phyloP scores from a whole-genome alignment of 2,888 invertebrate species.

The Girardia tigrina region DNA sequence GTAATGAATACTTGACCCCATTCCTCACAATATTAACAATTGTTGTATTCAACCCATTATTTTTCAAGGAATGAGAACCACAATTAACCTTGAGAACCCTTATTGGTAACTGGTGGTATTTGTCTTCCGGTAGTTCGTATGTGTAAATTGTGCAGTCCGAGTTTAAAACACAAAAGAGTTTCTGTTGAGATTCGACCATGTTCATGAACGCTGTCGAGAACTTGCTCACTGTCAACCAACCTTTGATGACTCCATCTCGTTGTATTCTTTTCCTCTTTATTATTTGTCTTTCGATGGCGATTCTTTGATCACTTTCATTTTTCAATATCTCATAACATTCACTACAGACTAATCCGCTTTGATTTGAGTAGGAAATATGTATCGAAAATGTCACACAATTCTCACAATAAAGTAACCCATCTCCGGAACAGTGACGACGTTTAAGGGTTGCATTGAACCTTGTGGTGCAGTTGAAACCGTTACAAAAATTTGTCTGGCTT shows the following conservation, averaged over 20 bases:
- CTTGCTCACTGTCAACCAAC: neutral
- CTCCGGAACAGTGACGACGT: neutral
- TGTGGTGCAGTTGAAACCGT: neutral
- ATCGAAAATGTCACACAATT: neutral
- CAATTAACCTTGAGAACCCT: neutral
- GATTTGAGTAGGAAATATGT: neutral
- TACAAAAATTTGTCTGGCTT: neutral
- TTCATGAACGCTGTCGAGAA: neutral
- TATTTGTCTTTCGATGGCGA: neutral
- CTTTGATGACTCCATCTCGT: neutral
- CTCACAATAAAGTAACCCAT: neutral
- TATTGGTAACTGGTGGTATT: constrained; percentile 14
- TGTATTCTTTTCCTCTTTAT: neutral
- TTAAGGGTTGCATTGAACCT: neutral
- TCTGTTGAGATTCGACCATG: neutral
- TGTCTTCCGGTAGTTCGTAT: neutral
- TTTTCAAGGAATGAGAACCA: neutral
- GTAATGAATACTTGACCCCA: neutral
- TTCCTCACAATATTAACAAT: neutral
- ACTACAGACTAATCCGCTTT: neutral
- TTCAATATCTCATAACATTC: neutral
- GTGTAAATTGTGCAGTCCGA: neutral
- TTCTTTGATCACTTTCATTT: neutral
- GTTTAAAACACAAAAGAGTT: neutral
- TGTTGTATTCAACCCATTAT: neutral